These are phyloP conservation scores for Pollenia labialis DNA, from an alignment of 2,888 invertebrate genomes.

Conservation along the genomic window DNA sequence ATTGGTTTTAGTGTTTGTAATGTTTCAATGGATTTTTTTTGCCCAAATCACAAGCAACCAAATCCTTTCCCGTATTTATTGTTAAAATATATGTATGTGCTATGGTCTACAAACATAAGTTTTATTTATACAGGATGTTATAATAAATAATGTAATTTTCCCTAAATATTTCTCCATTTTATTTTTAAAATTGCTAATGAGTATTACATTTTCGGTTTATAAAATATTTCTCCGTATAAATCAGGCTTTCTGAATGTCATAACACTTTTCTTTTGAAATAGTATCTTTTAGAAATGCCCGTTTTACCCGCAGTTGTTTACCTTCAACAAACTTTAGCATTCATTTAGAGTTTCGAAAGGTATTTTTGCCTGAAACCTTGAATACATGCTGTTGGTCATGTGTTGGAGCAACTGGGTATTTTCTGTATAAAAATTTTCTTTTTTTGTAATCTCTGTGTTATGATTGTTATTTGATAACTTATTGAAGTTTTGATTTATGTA, in stretches of 20 bases:
- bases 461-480: conserved; percentile 68
- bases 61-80: neutral
- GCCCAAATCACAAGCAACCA: neutral
- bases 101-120: neutral
- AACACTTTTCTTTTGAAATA: too few species aligned
- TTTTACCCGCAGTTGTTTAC: too few species aligned
- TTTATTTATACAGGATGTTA: too few species aligned
- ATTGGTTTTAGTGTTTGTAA: conserved; percentile 58
- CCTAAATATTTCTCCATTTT: too few species aligned
- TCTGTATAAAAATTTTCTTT: conserved; percentile 13
- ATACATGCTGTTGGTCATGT: neutral
- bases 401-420: neutral
- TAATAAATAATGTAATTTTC: too few species aligned
- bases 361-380: neutral
- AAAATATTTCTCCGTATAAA: too few species aligned
- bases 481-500: conserved; percentile 69
- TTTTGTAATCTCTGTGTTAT: conserved; percentile 38
- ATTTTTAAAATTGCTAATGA: too few species aligned
- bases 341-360: neutral
- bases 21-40: conserved; percentile 19
- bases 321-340: too few species aligned
- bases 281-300: too few species aligned
- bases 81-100: conserved; percentile 11
- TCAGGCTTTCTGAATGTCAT: too few species aligned
- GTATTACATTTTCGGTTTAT: too few species aligned